Evolutionary conservation across 1,140 invertebrate species (phyloP).

Genomic region (Vanessa tameamea): DNA sequence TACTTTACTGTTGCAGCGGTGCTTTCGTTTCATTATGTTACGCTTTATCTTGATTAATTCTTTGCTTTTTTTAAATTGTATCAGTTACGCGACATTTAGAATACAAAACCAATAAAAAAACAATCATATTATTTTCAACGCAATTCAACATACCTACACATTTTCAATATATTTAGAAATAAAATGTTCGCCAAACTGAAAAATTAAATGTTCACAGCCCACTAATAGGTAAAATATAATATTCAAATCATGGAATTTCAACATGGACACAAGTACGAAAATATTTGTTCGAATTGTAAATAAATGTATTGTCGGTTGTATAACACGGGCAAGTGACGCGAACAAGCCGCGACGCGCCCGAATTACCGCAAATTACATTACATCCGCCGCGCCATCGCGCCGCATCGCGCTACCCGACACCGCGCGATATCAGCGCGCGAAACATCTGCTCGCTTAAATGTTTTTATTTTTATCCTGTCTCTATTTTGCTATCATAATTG

Average conservation of each 20-base stretch:
- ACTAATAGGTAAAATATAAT: background rate
- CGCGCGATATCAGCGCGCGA: constrained; percentile 42
- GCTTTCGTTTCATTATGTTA: constrained; percentile 13
- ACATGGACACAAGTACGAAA: background rate
- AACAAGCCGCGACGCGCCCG: constrained; percentile 41
- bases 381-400: constrained; percentile 47
- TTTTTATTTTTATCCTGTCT: constrained; percentile 9
- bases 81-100: too few relatives aligned
- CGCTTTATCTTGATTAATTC: background rate
- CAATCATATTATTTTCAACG: too few relatives aligned
- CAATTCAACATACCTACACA: too few relatives aligned
- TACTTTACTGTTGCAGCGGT: constrained; percentile 3
- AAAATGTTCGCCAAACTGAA: too few relatives aligned
- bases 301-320: constrained; percentile 34
- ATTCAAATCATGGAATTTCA: background rate
- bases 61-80: background rate
- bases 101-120: too few relatives aligned
- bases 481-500: constrained; percentile 1
- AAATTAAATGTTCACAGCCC: too few relatives aligned
- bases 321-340: constrained; percentile 40
- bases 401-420: constrained; percentile 18
- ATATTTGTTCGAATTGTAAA: constrained; percentile 27
- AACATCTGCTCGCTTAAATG: constrained; percentile 39
- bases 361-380: constrained; percentile 56
- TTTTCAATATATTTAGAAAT: too few relatives aligned